Conservation (phyloP, 1,140 invertebrate species). For the Psix sp. region DNA sequence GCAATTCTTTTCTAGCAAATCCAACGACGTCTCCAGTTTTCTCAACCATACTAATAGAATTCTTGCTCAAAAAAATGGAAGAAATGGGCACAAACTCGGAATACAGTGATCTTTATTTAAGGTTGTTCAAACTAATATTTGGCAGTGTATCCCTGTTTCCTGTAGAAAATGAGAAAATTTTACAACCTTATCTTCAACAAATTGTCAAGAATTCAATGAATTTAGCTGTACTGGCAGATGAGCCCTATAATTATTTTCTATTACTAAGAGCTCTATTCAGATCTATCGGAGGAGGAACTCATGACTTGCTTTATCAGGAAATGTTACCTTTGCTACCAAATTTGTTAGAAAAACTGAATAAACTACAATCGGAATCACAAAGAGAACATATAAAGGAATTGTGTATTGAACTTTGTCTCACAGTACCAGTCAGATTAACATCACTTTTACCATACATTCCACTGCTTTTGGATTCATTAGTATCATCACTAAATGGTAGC, state of each 20-base stretch:
- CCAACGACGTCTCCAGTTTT: slow-evolving; percentile 95
- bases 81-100: slow-evolving; percentile 98
- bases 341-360: slow-evolving; percentile 95
- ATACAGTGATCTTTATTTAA: slow-evolving; percentile 93
- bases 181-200: slow-evolving; percentile 95
- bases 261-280: slow-evolving; percentile 88
- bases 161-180: slow-evolving; percentile 97
- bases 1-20: slow-evolving; percentile 96
- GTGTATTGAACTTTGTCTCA: slow-evolving; percentile 98
- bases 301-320: slow-evolving; percentile 98
- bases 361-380: slow-evolving; percentile 96
- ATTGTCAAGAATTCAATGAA: slow-evolving; percentile 99
- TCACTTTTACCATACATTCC: slow-evolving; percentile 97
- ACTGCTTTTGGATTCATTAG: slow-evolving; percentile 99
- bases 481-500: slow-evolving; percentile 98
- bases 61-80: slow-evolving; percentile 94
- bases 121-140: slow-evolving; percentile 97
- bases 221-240: slow-evolving; percentile 96
- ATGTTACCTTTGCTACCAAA: slow-evolving; percentile 97
- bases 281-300: slow-evolving; percentile 98
- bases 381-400: slow-evolving; percentile 99
- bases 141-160: slow-evolving; percentile 97
- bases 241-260: slow-evolving; percentile 98
- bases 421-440: slow-evolving; percentile 96
- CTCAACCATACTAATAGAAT: slow-evolving; percentile 97